These are phyloP conservation scores for Maconellicoccus hirsutus DNA, from an alignment of 1,140 invertebrate species.

Conservation along the genomic window DNA sequence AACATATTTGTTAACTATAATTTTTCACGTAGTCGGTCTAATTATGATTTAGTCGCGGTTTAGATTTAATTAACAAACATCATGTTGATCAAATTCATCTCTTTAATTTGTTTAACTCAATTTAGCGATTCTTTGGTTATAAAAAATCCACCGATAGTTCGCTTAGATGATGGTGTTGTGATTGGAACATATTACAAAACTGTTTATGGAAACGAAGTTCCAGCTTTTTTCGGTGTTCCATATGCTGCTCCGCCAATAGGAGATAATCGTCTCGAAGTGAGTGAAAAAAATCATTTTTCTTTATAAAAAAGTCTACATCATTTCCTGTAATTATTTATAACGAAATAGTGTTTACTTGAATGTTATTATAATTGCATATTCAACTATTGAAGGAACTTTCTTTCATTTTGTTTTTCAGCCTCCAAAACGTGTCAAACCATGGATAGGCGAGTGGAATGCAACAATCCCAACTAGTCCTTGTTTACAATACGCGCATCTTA, in stretches of 20 bases:
- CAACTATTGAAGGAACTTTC: no score
- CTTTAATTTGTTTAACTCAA: no score
- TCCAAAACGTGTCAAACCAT: constrained; percentile 26
- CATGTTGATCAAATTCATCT: no score
- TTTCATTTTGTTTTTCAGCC: constrained; percentile 16
- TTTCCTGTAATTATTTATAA: no score
- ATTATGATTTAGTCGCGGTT: no score
- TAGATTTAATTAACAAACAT: no score
- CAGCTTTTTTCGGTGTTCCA: constrained; percentile 36
- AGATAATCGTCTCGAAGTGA: constrained; percentile 34
- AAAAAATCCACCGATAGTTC: neutral
- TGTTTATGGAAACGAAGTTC: constrained; percentile 23
- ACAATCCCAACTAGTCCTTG: constrained; percentile 18
- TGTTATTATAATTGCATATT: no score
- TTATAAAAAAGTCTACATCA: no score
- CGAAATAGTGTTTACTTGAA: neutral
- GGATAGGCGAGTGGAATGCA: constrained; percentile 26
- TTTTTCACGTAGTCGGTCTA: no score
- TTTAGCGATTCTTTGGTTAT: neutral
- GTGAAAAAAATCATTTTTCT: no score
- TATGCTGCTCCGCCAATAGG: constrained; percentile 40
- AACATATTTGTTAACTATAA: no score
- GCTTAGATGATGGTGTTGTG: constrained; percentile 12
- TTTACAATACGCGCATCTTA: constrained; percentile 24
- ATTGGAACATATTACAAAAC: constrained; percentile 11